Conservation (phyloP, 92 coral and sea anemone genomes). For the Porites evermanni region DNA sequence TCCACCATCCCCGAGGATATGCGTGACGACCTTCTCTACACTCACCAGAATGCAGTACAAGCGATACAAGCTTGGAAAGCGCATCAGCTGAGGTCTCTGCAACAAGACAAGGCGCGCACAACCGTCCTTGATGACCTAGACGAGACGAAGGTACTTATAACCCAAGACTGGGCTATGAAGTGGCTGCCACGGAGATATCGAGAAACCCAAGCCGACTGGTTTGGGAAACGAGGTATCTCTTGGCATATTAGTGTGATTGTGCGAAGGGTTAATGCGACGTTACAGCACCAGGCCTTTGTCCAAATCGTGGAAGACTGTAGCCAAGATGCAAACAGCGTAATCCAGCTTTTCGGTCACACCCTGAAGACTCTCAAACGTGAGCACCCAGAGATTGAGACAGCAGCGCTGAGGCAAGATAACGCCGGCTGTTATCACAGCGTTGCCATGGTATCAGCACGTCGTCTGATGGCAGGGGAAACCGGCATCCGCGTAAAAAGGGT, state of each 20-base stretch:
- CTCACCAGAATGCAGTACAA: constrained; percentile 5
- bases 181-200: constrained; percentile 44
- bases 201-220: constrained; percentile 49
- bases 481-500: constrained; percentile 36
- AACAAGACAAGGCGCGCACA: constrained; percentile 21
- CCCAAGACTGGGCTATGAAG: constrained; percentile 48
- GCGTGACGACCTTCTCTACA: constrained; percentile 12
- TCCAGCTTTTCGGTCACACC: constrained; percentile 46
- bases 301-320: constrained; percentile 33
- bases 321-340: constrained; percentile 36
- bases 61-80: constrained; percentile 5
- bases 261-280: constrained; percentile 9
- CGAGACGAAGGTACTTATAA: constrained; percentile 41
- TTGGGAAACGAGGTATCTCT: constrained; percentile 53
- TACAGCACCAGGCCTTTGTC: constrained; percentile 40
- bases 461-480: constrained; percentile 27
- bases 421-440: constrained; percentile 65
- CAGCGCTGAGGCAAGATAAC: constrained; percentile 43
- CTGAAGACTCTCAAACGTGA: constrained; percentile 37
- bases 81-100: constrained; percentile 8
- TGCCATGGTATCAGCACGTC: constrained; percentile 31
- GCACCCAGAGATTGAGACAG: constrained; percentile 29
- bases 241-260: constrained; percentile 49
- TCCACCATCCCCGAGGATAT: constrained; percentile 15
- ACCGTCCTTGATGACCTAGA: constrained; percentile 29